Evolutionary conservation across 2,797 vertebrate species (phyloP).

Genomic region (Characodon lateralis): DNA sequence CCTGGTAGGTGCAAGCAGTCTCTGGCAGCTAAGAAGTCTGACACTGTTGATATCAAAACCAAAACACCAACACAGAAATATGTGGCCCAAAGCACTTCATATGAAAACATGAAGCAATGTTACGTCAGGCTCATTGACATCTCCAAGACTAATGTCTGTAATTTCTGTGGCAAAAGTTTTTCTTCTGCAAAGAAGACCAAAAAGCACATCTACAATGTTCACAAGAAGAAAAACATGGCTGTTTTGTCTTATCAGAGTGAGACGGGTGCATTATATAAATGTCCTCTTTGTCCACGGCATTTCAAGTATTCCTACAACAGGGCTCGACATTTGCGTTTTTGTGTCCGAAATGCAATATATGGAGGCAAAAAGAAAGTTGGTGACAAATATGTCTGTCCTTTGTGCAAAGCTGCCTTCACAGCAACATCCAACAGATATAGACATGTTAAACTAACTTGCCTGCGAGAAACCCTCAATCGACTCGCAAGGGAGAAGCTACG

Average conservation of each 20-base stretch:
- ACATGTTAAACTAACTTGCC: conserved; percentile 74
- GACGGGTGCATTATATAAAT: conserved; percentile 61
- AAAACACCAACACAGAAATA: conserved; percentile 9
- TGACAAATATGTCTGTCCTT: conserved; percentile 74
- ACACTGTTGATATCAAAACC: conserved; percentile 9
- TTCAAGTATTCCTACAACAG: conserved; percentile 81
- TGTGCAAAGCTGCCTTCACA: conserved; percentile 74
- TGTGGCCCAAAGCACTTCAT: background rate
- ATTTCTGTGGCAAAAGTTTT: conserved; percentile 67
- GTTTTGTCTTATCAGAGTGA: conserved; percentile 29
- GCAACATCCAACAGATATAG: conserved; percentile 68
- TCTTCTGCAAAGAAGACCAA: conserved; percentile 32
- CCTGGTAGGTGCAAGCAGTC: conserved; percentile 60
- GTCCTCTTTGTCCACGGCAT: conserved; percentile 76
- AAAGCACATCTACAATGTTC: conserved; percentile 55
- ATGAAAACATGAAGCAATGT: conserved; percentile 61
- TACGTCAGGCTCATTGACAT: conserved; percentile 80
- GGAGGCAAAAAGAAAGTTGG: conserved; percentile 60
- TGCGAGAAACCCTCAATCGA: conserved; percentile 60
- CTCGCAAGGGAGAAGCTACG: conserved; percentile 40
- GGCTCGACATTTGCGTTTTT: conserved; percentile 78
- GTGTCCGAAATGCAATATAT: conserved; percentile 61
- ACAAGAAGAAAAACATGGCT: conserved; percentile 31
- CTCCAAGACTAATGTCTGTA: conserved; percentile 53
- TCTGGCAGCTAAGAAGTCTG: background rate